Percentiles rank a stretch among this genome's conserved stretches.
Evolutionary conservation across 2,113 vertebrate species (phyloP).

Genomic region (Atlantisia rogersi): DNA sequence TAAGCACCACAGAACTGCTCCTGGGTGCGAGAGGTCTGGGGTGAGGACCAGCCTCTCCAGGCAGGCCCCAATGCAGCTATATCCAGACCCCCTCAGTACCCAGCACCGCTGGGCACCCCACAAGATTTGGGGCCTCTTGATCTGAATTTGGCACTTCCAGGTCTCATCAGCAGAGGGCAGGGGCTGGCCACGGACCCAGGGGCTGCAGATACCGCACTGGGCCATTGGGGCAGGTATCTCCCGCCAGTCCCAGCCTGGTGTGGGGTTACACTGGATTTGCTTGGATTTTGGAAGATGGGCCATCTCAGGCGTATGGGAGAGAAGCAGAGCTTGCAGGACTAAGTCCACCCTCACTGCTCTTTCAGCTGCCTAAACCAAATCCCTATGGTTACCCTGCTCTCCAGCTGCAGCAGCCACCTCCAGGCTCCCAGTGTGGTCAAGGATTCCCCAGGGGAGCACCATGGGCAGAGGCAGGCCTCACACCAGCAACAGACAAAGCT

Average conservation of each 20-base stretch:
- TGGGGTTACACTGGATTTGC: too few species aligned
- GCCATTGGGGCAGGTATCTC: background rate
- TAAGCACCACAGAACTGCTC: conserved; percentile 16
- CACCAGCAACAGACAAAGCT: background rate
- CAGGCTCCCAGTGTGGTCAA: background rate
- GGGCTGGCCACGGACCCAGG: background rate
- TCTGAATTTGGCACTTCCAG: background rate
- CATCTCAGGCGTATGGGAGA: background rate
- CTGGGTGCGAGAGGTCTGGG: conserved; percentile 28
- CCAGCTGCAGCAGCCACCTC: background rate
- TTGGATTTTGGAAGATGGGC: background rate
- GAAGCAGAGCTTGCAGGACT: background rate
- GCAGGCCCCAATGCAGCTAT: background rate
- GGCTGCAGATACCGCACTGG: background rate
- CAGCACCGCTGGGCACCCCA: rapidly evolving
- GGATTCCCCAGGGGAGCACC: background rate
- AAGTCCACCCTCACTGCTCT: background rate
- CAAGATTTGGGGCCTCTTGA: background rate
- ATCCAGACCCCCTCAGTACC: background rate
- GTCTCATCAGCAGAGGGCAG: conserved; percentile 20
- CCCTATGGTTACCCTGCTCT: background rate
- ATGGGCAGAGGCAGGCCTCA: background rate
- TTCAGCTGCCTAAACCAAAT: background rate
- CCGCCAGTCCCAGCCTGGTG: background rate
- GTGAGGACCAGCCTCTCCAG: background rate